Base-by-base conservation (phyloP, 2,113 vertebrate genomes). In the Heterotilapia buettikoferi region DNA sequence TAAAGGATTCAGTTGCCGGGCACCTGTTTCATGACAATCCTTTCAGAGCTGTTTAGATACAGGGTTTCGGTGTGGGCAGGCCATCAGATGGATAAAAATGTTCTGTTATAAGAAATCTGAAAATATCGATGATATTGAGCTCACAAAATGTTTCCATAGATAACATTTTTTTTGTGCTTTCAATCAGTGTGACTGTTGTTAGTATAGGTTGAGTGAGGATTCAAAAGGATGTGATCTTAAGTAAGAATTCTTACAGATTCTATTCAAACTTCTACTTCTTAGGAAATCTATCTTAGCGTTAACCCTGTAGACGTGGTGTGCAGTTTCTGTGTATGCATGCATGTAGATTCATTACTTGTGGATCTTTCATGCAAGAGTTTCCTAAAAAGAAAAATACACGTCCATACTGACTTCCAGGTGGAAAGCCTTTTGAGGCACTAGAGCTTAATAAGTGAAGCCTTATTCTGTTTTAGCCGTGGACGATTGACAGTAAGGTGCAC, bases 391-490 rank as follows among this genome's bases (percentile, higher is more conserved):
- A 85, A 66, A 85, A 80, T 45, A 5, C 40, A 9, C 24, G 11
- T 33, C 12, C 3, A 9, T 66, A 33, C 36, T 57, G 57, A 73
- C 26, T 87, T 21, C 26, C 43, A 16, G 40, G n/a, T 73, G 38
- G 54, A 13, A 29, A 73, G 61, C 56, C 40, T 71, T 31, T 54
- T 57, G 36, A 56, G 33, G 79, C 66, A 85, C 76, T 31, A 50
- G 63, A 57, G 66, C 56, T 76, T 33, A 82, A 89, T 73, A 86
- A 87, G 63, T 63, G n/a, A 13, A 85, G 78, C 78, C 29, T 80
- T 79, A 78, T 87, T 89, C 52, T 47, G 79, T 93, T 91, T 88
- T 85, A 47, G 85, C 80, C 84, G 61, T 61, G 26, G 79, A 40
- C 21, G 87, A 86, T 50, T 86, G 89, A 89, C 90, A 87, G 85